phyloP scores from a whole-genome alignment of 2,888 invertebrate genomes.

The Bellardia pandia region DNA sequence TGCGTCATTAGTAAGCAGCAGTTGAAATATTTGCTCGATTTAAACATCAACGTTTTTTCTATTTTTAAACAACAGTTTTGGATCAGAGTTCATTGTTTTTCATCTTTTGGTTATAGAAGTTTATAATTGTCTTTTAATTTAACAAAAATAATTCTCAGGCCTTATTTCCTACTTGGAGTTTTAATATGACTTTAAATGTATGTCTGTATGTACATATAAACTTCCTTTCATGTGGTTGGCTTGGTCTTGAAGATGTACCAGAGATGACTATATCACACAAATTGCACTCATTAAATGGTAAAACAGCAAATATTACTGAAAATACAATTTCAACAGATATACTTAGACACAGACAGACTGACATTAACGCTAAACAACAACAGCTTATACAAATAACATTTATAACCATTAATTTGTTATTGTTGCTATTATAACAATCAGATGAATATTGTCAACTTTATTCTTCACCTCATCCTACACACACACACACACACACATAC shows the following conservation, averaged over 20 bases:
- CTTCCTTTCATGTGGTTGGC: slow-evolving; percentile 40
- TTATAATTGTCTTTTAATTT: too few species aligned
- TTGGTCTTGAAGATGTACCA: slow-evolving; percentile 39
- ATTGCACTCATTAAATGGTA: slow-evolving; percentile 71
- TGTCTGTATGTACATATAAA: not conserved
- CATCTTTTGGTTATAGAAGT: too few species aligned
- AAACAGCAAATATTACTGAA: slow-evolving; percentile 61
- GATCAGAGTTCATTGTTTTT: too few species aligned
- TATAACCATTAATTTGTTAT: slow-evolving; percentile 34
- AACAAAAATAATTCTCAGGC: too few species aligned
- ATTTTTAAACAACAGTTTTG: too few species aligned
- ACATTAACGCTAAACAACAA: not conserved
- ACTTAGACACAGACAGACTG: not conserved
- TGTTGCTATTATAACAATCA: slow-evolving; percentile 18
- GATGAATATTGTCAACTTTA: slow-evolving; percentile 1
- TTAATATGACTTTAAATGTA: not conserved
- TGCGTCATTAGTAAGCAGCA: too few species aligned
- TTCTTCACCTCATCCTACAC: not conserved
- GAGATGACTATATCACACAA: slow-evolving; percentile 71
- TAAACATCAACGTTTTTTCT: too few species aligned
- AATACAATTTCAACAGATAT: slow-evolving; percentile 12
- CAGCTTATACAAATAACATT: slow-evolving; percentile 30
- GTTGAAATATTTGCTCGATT: too few species aligned
- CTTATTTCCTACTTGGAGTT: slow-evolving; percentile 25
- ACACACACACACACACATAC: too few species aligned